These are phyloP conservation scores for Pocota personata DNA, from an alignment of 2,888 invertebrate genomes.

Conservation along the genomic window DNA sequence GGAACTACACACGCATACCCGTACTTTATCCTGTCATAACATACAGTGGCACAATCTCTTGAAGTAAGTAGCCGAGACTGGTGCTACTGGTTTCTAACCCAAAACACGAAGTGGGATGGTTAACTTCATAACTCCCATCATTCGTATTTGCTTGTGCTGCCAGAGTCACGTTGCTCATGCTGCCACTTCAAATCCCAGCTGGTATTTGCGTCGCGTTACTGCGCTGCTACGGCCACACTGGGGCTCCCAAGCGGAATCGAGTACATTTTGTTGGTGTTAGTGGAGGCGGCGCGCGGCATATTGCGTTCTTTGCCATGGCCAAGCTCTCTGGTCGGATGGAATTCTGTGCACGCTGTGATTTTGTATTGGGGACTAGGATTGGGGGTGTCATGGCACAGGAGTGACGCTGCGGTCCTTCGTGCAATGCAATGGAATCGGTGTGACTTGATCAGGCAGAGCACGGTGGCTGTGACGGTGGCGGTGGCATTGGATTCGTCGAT, in stretches of 20 bases:
- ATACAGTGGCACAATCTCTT: background rate
- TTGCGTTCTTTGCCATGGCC: constrained; percentile 48
- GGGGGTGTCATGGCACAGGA: constrained; percentile 22
- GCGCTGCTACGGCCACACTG: constrained; percentile 10
- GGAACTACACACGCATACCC: background rate
- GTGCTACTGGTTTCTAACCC: constrained; percentile 2
- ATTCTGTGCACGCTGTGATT: constrained; percentile 40
- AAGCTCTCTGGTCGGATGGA: constrained; percentile 46
- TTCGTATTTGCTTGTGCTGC: background rate
- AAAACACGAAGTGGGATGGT: background rate
- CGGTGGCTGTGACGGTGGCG: constrained; percentile 18
- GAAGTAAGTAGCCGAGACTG: constrained; percentile 5
- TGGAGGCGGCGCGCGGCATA: constrained; percentile 18
- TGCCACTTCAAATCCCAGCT: constrained; percentile 57
- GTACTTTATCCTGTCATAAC: background rate
- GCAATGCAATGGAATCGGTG: constrained; percentile 69
- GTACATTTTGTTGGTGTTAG: constrained; percentile 35
- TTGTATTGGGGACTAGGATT: background rate
- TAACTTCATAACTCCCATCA: background rate
- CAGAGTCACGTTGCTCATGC: constrained; percentile 29
- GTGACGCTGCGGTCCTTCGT: constrained; percentile 43
- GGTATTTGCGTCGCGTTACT: constrained; percentile 54
- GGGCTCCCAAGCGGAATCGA: constrained; percentile 24
- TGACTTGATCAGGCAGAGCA: constrained; percentile 62
- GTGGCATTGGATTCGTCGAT: constrained; percentile 23